phyloP scores from a whole-genome alignment of 2,113 vertebrate species.

The Oophaga pumilio region DNA sequence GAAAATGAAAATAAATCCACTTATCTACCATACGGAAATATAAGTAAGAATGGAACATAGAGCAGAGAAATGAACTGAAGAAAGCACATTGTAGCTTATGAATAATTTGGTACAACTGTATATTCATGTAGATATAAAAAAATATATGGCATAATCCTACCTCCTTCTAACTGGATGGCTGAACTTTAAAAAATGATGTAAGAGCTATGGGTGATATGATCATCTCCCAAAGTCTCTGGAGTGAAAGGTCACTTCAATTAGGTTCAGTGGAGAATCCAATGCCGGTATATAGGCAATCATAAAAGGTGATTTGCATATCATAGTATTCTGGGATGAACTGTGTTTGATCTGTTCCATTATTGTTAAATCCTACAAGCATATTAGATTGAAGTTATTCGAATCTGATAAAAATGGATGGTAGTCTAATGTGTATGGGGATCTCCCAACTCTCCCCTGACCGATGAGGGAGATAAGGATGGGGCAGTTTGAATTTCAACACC shows the following conservation, averaged over 20 bases:
- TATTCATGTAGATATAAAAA: neutral
- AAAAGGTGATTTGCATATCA: neutral
- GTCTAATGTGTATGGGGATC: too few species aligned
- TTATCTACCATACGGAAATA: conserved; percentile 14
- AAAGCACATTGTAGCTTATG: neutral
- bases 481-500: too few species aligned
- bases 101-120: neutral
- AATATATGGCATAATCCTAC: neutral
- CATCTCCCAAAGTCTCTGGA: neutral
- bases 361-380: neutral
- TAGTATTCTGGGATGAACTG: neutral
- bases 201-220: neutral
- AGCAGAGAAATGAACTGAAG: neutral
- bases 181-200: neutral
- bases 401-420: too few species aligned
- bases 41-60: neutral
- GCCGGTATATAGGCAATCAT: neutral
- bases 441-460: too few species aligned
- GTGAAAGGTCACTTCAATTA: neutral
- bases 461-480: too few species aligned
- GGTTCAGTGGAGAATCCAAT: neutral
- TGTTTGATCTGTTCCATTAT: neutral
- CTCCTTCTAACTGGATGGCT: neutral
- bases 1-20: conserved; percentile 13
- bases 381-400: too few species aligned